Percentiles rank a stretch among this genome's conserved stretches.
These are phyloP conservation scores for Scalopus aquaticus DNA, from an alignment of 2,113 vertebrate species.

Conservation along the genomic window DNA sequence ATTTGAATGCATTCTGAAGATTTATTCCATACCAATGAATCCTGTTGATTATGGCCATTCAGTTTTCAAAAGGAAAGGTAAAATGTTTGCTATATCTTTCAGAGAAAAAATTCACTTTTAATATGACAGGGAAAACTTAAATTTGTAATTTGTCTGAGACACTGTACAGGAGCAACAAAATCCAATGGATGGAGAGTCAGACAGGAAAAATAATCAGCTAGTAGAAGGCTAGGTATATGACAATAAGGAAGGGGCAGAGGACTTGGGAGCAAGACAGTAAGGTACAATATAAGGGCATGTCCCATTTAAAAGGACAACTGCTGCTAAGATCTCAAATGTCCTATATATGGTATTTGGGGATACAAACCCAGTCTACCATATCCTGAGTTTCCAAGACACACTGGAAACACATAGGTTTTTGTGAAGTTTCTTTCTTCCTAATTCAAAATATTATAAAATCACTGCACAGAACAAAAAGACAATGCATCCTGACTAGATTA, in stretches of 20 bases:
- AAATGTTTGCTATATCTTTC: not conserved
- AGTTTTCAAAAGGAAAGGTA: not conserved
- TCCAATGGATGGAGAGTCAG: not conserved
- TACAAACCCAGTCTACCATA: not conserved
- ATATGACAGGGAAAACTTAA: not conserved
- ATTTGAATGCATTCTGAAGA: not conserved
- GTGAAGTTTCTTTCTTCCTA: not conserved
- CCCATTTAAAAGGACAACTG: not conserved
- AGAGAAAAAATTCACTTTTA: conserved; percentile 25
- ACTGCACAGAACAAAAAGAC: not conserved
- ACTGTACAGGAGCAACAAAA: not conserved
- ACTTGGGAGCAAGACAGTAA: not conserved
- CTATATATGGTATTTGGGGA: not conserved
- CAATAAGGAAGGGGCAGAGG: not conserved
- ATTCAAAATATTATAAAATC: conserved; percentile 5
- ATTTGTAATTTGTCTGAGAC: not conserved
- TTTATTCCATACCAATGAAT: not conserved
- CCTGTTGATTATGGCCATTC: not conserved
- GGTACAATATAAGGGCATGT: no score
- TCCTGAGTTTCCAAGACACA: not conserved
- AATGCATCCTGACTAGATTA: not conserved
- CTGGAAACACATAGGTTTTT: not conserved
- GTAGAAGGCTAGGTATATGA: not conserved
- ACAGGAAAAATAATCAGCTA: not conserved
- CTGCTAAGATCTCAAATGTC: not conserved